phyloP scores from a whole-genome alignment of 2,797 vertebrate genomes.

The Anguilla marmorata region DNA sequence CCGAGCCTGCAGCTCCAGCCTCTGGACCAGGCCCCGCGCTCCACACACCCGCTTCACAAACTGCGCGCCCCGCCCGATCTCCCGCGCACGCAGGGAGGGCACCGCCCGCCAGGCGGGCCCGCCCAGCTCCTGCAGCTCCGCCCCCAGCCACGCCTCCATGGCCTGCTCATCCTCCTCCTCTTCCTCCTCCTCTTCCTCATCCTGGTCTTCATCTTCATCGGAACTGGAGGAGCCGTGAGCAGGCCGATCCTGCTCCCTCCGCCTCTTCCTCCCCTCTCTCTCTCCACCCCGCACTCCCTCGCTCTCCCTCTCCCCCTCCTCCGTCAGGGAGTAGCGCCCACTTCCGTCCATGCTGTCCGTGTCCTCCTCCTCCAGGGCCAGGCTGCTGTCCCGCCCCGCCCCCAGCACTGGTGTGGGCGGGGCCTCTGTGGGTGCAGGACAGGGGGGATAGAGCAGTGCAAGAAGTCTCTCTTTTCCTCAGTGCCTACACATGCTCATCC shows the following conservation, averaged over 20 bases:
- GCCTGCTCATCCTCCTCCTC: constrained; percentile 85
- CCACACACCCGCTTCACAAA: constrained; percentile 88
- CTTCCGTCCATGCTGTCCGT: constrained; percentile 96
- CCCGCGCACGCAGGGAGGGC: constrained; percentile 80
- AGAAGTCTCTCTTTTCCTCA: no score
- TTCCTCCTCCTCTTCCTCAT: constrained; percentile 76
- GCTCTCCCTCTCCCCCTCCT: constrained; percentile 74
- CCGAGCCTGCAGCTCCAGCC: constrained; percentile 86
- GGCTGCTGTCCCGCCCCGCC: constrained; percentile 52
- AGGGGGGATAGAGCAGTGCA: constrained; percentile 9
- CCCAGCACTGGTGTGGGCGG: constrained; percentile 52
- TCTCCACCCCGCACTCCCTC: constrained; percentile 58
- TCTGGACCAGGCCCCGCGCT: constrained; percentile 86
- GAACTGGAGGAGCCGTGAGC: constrained; percentile 78
- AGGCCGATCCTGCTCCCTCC: constrained; percentile 57
- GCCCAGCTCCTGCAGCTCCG: constrained; percentile 80
- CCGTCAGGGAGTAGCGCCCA: constrained; percentile 84
- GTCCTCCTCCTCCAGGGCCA: constrained; percentile 80
- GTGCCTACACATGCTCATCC: no score
- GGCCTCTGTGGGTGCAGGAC: constrained; percentile 49
- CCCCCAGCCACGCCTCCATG: constrained; percentile 88
- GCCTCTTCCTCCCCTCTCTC: constrained; percentile 68
- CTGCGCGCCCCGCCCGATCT: constrained; percentile 78
- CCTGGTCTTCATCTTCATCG: constrained; percentile 67
- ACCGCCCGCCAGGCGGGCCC: constrained; percentile 81